phyloP scores from a whole-genome alignment of 2,888 invertebrate genomes.

The Drosophila borborema region DNA sequence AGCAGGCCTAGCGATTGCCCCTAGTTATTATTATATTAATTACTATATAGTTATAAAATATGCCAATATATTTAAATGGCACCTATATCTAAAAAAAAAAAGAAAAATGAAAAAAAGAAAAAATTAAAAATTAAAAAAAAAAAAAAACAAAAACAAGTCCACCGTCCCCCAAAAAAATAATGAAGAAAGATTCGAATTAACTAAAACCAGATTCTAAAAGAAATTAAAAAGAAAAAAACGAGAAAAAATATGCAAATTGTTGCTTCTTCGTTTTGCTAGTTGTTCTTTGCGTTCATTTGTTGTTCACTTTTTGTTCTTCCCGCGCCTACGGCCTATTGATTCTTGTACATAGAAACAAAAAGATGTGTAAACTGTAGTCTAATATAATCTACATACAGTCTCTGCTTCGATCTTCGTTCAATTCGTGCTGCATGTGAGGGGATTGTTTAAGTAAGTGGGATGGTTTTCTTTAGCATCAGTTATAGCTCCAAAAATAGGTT shows the following conservation, averaged over 20 bases:
- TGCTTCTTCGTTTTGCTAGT: constrained; percentile 38
- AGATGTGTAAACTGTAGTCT: constrained; percentile 8
- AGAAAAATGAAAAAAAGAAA: background rate
- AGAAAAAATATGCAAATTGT: constrained; percentile 24
- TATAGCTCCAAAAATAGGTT: constrained; percentile 2
- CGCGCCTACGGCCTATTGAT: constrained; percentile 16
- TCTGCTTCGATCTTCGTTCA: constrained; percentile 6
- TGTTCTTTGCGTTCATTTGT: constrained; percentile 33
- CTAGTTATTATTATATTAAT: constrained; percentile 62
- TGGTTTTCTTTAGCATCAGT: constrained; percentile 3
- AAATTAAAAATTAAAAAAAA: background rate
- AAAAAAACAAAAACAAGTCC: constrained; percentile 27
- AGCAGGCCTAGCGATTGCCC: constrained; percentile 36
- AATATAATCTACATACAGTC: constrained; percentile 1
- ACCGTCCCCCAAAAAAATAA: constrained; percentile 37
- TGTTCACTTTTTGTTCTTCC: constrained; percentile 6
- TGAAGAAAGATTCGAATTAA: constrained; percentile 4
- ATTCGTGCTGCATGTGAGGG: background rate
- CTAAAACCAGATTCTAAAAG: constrained; percentile 5
- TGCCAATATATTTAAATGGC: constrained; percentile 17
- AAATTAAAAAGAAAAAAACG: constrained; percentile 9
- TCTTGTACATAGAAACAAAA: constrained; percentile 36
- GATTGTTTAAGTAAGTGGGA: background rate
- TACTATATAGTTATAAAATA: constrained; percentile 44
- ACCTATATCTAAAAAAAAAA: constrained; percentile 18